Percentiles rank a stretch among this genome's conserved stretches.
These are phyloP conservation scores for Grammomys surdaster DNA, from an alignment of 2,113 vertebrate species.

Conservation along the genomic window DNA sequence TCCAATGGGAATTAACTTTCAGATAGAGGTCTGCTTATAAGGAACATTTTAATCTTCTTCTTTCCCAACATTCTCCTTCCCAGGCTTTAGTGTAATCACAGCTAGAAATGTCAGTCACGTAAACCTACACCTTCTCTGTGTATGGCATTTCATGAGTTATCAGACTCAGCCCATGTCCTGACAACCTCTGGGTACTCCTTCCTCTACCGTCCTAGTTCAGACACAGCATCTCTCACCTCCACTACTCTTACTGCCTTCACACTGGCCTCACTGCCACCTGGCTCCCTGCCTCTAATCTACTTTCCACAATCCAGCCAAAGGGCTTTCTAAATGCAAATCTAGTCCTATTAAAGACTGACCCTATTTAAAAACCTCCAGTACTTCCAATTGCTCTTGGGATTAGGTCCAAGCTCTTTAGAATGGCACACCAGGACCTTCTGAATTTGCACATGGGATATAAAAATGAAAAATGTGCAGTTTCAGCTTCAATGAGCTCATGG, in stretches of 20 bases:
- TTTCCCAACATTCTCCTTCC: not conserved
- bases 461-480: slow-evolving; percentile 49
- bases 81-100: not conserved
- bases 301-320: slow-evolving; percentile 78
- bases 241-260: not conserved
- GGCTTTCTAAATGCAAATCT: slow-evolving; percentile 83
- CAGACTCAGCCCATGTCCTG: not conserved
- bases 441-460: slow-evolving; percentile 65
- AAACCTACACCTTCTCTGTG: not conserved
- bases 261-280: slow-evolving; percentile 68
- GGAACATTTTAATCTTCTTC: slow-evolving; percentile 25
- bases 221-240: slow-evolving; percentile 33
- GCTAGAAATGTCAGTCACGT: not conserved
- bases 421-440: slow-evolving; percentile 36
- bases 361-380: slow-evolving; percentile 77
- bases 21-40: not conserved
- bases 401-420: slow-evolving; percentile 74
- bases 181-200: not conserved
- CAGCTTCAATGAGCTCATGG: not conserved
- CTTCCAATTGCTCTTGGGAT: slow-evolving; percentile 79
- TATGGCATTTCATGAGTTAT: not conserved
- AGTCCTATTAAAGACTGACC: slow-evolving; percentile 81
- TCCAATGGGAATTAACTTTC: slow-evolving; percentile 25
- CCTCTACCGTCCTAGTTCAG: slow-evolving; percentile 20
- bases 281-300: slow-evolving; percentile 78